These are phyloP conservation scores for Panurus biarmicus DNA, from an alignment of 2,113 vertebrate genomes.

Conservation along the genomic window DNA sequence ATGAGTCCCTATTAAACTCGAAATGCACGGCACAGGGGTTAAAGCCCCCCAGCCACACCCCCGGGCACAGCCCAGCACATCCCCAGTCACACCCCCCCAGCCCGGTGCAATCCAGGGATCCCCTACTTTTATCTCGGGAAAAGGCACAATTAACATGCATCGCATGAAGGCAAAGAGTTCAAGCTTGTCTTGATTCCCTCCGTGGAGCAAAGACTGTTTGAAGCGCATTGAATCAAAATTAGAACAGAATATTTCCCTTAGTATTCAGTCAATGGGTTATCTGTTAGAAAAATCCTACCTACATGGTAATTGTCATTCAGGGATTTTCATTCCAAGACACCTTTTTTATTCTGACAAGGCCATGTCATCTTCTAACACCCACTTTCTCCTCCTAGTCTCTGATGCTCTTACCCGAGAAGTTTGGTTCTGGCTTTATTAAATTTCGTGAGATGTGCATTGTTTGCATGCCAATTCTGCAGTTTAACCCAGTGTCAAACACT, in stretches of 20 bases:
- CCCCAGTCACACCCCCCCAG: background rate
- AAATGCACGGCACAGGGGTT: background rate
- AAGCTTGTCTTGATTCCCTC: background rate
- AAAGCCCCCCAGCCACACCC: background rate
- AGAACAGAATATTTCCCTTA: background rate
- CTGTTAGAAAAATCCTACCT: background rate
- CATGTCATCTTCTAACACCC: background rate
- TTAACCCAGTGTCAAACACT: background rate
- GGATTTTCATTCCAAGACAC: background rate
- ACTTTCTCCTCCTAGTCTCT: background rate
- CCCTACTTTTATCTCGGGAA: background rate
- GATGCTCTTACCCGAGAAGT: background rate
- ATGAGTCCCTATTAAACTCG: fast-evolving
- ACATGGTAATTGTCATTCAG: background rate
- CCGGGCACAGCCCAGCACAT: background rate
- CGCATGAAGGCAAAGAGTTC: background rate
- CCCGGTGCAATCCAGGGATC: fast-evolving
- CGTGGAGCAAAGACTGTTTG: background rate
- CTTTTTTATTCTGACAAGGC: background rate
- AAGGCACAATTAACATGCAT: background rate
- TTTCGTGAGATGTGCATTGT: background rate
- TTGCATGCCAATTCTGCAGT: background rate
- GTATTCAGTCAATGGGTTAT: background rate
- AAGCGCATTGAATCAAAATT: background rate
- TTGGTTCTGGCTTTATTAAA: background rate